Conservation (phyloP, 2,888 invertebrate genomes). For the Prosapia bicincta region DNA sequence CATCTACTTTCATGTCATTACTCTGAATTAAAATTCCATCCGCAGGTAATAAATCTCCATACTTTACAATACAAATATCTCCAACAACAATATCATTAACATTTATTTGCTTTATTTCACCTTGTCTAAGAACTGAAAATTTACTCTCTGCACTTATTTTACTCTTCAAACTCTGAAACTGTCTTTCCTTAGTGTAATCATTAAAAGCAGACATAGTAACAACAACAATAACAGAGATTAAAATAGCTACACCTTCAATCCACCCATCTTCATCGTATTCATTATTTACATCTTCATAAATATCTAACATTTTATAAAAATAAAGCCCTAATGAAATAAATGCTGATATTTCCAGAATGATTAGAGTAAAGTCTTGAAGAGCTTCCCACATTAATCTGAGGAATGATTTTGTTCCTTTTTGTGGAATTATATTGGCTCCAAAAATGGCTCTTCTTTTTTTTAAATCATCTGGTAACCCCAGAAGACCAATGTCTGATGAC, state of each 20-base stretch:
- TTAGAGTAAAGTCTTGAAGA: slow-evolving; percentile 60
- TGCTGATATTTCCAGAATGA: slow-evolving; percentile 59
- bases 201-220: slow-evolving; percentile 64
- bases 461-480: too few species aligned
- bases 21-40: slow-evolving; percentile 63
- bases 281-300: slow-evolving; percentile 43
- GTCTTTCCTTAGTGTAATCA: slow-evolving; percentile 63
- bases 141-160: slow-evolving; percentile 62
- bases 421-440: slow-evolving; percentile 60
- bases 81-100: slow-evolving; percentile 60
- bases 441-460: slow-evolving; percentile 52
- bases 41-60: slow-evolving; percentile 62
- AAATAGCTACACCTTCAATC: slow-evolving; percentile 64
- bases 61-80: slow-evolving; percentile 55
- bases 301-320: background rate
- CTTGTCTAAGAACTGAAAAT: slow-evolving; percentile 56
- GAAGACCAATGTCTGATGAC: too few species aligned
- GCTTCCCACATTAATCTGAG: slow-evolving; percentile 60
- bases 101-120: slow-evolving; percentile 53
- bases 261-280: slow-evolving; percentile 62
- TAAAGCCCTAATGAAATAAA: slow-evolving; percentile 55
- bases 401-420: slow-evolving; percentile 60
- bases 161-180: slow-evolving; percentile 59
- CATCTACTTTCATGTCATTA: slow-evolving; percentile 62
- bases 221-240: slow-evolving; percentile 60